These are phyloP conservation scores for Amphilophus citrinellus DNA, from an alignment of 2,113 vertebrate genomes.

Conservation along the genomic window DNA sequence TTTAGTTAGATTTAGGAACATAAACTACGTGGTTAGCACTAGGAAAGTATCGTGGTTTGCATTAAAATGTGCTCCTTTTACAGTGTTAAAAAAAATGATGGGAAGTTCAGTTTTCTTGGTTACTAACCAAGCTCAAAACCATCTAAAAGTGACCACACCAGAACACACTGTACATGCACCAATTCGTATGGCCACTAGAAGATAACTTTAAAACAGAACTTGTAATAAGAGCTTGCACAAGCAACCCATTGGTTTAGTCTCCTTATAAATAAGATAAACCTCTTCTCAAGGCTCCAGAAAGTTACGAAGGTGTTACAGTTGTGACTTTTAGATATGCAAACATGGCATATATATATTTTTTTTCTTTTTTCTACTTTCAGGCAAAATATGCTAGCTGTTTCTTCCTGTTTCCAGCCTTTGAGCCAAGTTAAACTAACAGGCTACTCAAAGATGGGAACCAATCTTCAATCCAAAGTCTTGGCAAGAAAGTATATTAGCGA, in stretches of 20 bases:
- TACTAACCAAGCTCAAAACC: background rate
- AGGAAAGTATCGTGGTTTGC: background rate
- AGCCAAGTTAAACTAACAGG: background rate
- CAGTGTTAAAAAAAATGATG: background rate
- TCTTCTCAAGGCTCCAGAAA: background rate
- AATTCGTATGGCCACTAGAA: background rate
- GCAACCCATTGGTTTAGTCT: background rate
- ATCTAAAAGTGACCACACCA: background rate
- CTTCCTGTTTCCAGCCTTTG: background rate
- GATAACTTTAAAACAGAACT: background rate
- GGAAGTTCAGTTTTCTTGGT: no score
- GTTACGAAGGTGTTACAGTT: background rate
- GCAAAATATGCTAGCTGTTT: background rate
- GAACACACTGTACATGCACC: background rate
- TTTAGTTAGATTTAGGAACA: background rate
- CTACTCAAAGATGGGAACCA: background rate
- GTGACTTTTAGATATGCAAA: background rate
- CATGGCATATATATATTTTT: background rate
- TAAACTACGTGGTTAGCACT: background rate
- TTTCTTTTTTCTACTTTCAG: background rate
- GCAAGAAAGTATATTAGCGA: background rate
- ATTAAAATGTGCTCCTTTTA: background rate
- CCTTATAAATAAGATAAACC: background rate
- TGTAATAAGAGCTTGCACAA: background rate
- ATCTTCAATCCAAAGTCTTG: background rate